These are phyloP conservation scores for Electrona antarctica DNA, from an alignment of 2,113 vertebrate genomes.

Conservation along the genomic window DNA sequence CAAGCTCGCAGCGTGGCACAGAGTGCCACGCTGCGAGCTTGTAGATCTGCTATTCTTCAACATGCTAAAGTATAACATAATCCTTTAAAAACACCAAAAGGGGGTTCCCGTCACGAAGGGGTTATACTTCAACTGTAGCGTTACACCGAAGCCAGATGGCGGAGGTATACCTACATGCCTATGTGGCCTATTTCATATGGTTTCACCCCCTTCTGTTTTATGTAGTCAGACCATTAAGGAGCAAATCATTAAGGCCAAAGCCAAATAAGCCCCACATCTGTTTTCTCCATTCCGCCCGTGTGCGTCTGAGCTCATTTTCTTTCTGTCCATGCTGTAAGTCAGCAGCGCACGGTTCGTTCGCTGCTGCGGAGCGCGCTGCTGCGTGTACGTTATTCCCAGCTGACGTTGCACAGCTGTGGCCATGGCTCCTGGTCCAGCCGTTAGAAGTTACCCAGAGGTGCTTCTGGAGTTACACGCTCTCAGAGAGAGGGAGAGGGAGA, in stretches of 20 bases:
- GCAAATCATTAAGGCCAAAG: conserved; percentile 64
- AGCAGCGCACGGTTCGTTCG: conserved; percentile 44
- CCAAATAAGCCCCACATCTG: conserved; percentile 61
- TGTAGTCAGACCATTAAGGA: conserved; percentile 48
- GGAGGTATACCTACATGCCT: background rate
- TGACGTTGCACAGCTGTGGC: conserved; percentile 72
- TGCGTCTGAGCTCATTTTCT: conserved; percentile 53
- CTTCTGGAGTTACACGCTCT: conserved; percentile 62
- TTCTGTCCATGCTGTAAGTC: conserved; percentile 42
- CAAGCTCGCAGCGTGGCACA: too few species aligned
- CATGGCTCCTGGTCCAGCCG: conserved; percentile 34
- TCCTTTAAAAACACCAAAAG: too few species aligned
- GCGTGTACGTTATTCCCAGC: conserved; percentile 48
- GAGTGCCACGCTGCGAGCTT: conserved; percentile 13
- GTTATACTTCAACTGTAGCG: background rate
- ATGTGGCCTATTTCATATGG: conserved; percentile 50
- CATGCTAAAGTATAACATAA: too few species aligned
- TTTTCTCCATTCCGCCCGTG: conserved; percentile 53
- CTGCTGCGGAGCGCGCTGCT: conserved; percentile 26
- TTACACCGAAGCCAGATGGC: conserved; percentile 48
- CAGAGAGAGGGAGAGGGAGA: conserved; percentile 1
- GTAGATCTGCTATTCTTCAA: background rate
- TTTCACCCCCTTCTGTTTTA: conserved; percentile 33
- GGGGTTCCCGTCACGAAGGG: background rate
- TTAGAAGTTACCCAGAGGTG: conserved; percentile 60